These are phyloP conservation scores for Halichondria panicea DNA, from an alignment of 37 sponge, comb jelly and placozoan genomes.

Conservation along the genomic window DNA sequence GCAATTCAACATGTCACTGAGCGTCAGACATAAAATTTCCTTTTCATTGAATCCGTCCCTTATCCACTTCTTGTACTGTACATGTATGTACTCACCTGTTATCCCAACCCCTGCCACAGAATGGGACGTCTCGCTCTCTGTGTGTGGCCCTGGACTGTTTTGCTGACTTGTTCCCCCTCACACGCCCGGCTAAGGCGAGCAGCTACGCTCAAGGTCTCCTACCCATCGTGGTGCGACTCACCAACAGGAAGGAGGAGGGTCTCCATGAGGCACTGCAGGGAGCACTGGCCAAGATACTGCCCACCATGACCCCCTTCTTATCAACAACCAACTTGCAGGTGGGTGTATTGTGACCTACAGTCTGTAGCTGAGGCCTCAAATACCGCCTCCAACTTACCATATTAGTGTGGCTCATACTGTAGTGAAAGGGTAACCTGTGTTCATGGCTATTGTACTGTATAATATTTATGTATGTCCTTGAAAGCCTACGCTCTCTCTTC, in stretches of 20 bases:
- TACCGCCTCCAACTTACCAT: too few relatives aligned
- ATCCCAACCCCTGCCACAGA: slow-evolving; percentile 15
- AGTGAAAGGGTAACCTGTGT: not conserved
- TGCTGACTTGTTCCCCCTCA: slow-evolving; percentile 40
- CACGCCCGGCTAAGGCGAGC: slow-evolving; percentile 25
- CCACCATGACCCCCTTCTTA: slow-evolving; percentile 52
- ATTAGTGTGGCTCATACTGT: too few relatives aligned
- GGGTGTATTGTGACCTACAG: not conserved
- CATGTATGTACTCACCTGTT: not conserved
- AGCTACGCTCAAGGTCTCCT: slow-evolving; percentile 43
- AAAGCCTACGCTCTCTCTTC: not conserved
- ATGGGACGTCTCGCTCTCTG: slow-evolving; percentile 53
- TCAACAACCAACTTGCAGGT: slow-evolving; percentile 37
- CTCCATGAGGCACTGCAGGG: slow-evolving; percentile 57
- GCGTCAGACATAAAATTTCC: not conserved
- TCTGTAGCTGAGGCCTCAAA: too few relatives aligned
- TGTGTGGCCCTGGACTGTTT: slow-evolving; percentile 58
- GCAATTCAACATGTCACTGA: not conserved
- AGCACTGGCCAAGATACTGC: slow-evolving; percentile 31
- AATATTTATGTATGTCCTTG: not conserved
- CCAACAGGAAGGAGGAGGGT: slow-evolving; percentile 39
- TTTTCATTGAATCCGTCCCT: not conserved
- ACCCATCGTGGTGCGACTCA: slow-evolving; percentile 41
- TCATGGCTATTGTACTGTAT: not conserved
- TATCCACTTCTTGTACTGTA: not conserved